A percentile compares a stretch with the other conserved stretches of the same genome.
Evolutionary conservation across 2,888 invertebrate species (phyloP).

Genomic region (Polydrusus tereticollis): DNA sequence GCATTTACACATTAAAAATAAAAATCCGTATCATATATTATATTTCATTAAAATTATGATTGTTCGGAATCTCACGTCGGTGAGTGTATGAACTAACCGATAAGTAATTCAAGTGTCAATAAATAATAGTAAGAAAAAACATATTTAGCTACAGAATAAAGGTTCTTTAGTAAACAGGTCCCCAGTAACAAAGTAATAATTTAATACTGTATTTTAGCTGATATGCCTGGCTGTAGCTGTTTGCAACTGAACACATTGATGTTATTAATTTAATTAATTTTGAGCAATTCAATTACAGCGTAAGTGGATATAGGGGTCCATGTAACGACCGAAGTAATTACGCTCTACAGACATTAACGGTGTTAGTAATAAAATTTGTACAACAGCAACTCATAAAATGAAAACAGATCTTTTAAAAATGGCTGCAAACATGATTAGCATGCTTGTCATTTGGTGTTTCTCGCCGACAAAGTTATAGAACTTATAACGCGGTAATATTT

Average conservation of each 20-base stretch:
- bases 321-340: slow-evolving; percentile 20
- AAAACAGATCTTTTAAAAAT: not conserved
- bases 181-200: not conserved
- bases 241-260: not conserved
- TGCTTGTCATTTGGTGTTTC: no score
- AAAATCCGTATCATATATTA: no score
- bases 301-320: slow-evolving; percentile 1
- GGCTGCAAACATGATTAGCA: no score
- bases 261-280: slow-evolving; percentile 18
- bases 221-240: not conserved
- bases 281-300: not conserved
- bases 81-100: no score
- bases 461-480: no score
- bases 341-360: not conserved
- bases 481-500: no score
- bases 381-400: not conserved
- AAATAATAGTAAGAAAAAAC: no score
- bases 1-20: no score
- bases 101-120: no score
- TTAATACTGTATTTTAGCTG: not conserved
- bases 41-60: no score
- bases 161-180: not conserved
- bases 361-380: not conserved
- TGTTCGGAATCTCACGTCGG: no score
- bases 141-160: no score